Evolutionary conservation across 2,888 invertebrate species (phyloP).

Genomic region (Acrobasis consociella): DNA sequence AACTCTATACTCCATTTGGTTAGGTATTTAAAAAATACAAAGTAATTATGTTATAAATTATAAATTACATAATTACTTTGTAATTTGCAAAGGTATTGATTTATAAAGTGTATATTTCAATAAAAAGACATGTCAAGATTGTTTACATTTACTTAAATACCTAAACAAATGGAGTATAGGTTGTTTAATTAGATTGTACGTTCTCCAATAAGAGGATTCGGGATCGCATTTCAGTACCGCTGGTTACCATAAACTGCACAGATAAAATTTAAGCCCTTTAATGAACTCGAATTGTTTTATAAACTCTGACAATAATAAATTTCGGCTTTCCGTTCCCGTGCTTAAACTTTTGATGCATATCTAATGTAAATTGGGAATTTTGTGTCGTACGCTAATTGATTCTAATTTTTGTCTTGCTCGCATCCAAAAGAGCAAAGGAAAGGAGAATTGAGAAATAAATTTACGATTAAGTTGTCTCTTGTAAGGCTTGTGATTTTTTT

Average conservation of each 20-base stretch:
- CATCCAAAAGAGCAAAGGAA: not conserved
- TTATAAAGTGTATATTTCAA: too few relatives aligned
- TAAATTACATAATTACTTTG: too few relatives aligned
- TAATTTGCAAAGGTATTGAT: too few relatives aligned
- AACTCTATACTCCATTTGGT: too few relatives aligned
- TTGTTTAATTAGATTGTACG: constrained; percentile 73
- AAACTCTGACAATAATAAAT: constrained; percentile 61
- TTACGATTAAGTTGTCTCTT: too few relatives aligned
- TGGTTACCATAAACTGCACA: constrained; percentile 70
- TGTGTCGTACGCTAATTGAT: constrained; percentile 13
- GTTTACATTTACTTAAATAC: too few relatives aligned
- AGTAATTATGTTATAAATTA: too few relatives aligned
- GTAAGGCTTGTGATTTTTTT: too few relatives aligned
- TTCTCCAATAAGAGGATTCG: constrained; percentile 69
- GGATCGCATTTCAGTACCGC: constrained; percentile 56
- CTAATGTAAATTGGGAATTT: constrained; percentile 22
- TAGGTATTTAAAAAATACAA: too few relatives aligned
- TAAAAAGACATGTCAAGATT: too few relatives aligned
- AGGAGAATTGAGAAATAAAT: not conserved
- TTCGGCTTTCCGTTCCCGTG: constrained; percentile 45
- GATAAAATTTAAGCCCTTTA: constrained; percentile 75
- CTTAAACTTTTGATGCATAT: constrained; percentile 24
- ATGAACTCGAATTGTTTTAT: constrained; percentile 72
- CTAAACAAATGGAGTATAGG: too few relatives aligned
- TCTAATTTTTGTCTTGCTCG: constrained; percentile 11